Conservation (phyloP, 2,888 invertebrate genomes). For the Sphinx pinastri region DNA sequence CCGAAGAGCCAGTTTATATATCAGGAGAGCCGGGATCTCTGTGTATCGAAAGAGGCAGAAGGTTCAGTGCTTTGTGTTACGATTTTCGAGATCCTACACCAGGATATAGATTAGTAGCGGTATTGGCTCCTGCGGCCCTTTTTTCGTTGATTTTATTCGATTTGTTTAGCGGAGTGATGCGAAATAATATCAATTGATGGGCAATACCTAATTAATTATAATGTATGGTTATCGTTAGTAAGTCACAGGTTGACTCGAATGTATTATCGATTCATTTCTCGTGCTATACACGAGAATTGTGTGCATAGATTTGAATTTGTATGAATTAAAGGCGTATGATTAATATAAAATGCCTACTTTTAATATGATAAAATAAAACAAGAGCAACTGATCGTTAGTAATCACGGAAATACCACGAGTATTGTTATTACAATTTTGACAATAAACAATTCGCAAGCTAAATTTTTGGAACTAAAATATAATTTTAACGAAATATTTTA, state of each 20-base stretch:
- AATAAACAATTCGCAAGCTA: too few relatives aligned
- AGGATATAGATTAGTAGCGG: conserved; percentile 69
- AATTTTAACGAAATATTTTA: too few relatives aligned
- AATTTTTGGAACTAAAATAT: too few relatives aligned
- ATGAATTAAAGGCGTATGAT: neutral
- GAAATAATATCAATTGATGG: conserved; percentile 60
- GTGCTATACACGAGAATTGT: conserved; percentile 4
- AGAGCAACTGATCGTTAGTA: too few relatives aligned
- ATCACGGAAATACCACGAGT: neutral
- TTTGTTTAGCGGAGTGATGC: conserved; percentile 73
- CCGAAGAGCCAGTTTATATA: conserved; percentile 59
- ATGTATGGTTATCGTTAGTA: neutral
- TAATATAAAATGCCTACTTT: neutral
- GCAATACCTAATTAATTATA: neutral
- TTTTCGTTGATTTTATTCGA: conserved; percentile 74
- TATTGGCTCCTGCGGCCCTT: conserved; percentile 68
- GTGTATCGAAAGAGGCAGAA: conserved; percentile 63
- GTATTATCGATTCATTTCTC: neutral
- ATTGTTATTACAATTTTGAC: too few relatives aligned
- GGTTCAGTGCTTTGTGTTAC: conserved; percentile 65
- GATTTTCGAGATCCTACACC: conserved; percentile 67
- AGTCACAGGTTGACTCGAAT: neutral
- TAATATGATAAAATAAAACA: too few relatives aligned
- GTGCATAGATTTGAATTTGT: neutral
- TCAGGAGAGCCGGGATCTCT: conserved; percentile 60